phyloP scores from a whole-genome alignment of 2,888 invertebrate species.

The Pardosa pseudoannulata region DNA sequence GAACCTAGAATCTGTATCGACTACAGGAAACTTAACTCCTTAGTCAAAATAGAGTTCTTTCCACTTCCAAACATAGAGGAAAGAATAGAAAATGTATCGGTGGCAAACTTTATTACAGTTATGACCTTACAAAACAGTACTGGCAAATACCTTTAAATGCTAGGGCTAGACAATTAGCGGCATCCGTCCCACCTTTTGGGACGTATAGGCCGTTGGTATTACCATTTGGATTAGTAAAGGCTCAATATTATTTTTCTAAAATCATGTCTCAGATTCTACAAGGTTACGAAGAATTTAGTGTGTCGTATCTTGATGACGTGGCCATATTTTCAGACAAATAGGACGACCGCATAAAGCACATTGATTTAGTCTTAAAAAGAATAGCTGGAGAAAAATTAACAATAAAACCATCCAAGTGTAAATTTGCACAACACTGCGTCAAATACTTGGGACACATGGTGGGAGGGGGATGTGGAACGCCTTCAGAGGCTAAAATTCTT shows the following conservation, averaged over 20 bases:
- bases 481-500: background rate
- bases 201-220: no score
- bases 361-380: background rate
- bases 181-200: background rate
- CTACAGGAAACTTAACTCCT: background rate
- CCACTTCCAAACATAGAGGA: slow-evolving; percentile 11
- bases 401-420: background rate
- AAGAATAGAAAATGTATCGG: background rate
- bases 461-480: background rate
- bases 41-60: background rate
- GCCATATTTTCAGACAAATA: slow-evolving; percentile 9
- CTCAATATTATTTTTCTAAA: no score
- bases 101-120: slow-evolving; percentile 1
- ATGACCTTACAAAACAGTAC: no score
- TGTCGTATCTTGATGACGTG: slow-evolving; percentile 18
- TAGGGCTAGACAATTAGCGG: background rate
- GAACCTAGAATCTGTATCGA: slow-evolving; percentile 2
- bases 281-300: background rate
- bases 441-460: background rate
- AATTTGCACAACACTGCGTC: background rate
- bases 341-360: slow-evolving; percentile 2
- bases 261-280: background rate
- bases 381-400: background rate
- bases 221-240: no score
- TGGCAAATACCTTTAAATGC: slow-evolving; percentile 11